These are phyloP conservation scores for Hylaeus anthracinus DNA, from an alignment of 1,140 invertebrate genomes.

Conservation along the genomic window DNA sequence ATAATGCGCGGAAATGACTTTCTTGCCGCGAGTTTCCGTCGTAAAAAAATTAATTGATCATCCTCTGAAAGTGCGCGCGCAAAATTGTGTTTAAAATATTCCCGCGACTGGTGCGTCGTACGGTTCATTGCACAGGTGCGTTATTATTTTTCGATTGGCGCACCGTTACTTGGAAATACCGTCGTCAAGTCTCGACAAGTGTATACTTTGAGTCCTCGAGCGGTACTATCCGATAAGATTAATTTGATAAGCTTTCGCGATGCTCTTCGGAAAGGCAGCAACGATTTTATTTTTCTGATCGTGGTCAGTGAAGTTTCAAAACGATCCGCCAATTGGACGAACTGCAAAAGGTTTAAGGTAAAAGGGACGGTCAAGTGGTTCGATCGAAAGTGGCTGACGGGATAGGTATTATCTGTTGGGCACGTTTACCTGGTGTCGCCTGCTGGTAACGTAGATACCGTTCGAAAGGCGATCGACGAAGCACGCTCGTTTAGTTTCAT, in stretches of 20 bases:
- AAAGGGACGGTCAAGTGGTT: background rate
- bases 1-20: constrained; percentile 34
- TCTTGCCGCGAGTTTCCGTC: background rate
- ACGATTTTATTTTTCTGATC: too few relatives aligned
- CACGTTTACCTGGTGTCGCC: constrained; percentile 8
- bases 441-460: constrained; percentile 47
- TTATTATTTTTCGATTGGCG: background rate
- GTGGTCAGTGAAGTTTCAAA: too few relatives aligned
- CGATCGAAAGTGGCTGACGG: background rate
- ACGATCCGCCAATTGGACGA: too few relatives aligned
- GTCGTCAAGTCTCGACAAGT: too few relatives aligned
- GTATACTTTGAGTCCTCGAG: too few relatives aligned
- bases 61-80: background rate
- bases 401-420: background rate
- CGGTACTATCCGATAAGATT: too few relatives aligned
- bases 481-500: background rate
- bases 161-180: background rate
- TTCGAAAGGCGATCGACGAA: constrained; percentile 9
- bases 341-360: background rate
- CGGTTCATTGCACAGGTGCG: background rate
- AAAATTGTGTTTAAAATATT: constrained; percentile 1
- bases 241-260: too few relatives aligned
- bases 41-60: constrained; percentile 34
- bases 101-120: too few relatives aligned
- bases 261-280: too few relatives aligned